Conservation (phyloP, 2,113 vertebrate species). For the Microcebus murinus region DNA sequence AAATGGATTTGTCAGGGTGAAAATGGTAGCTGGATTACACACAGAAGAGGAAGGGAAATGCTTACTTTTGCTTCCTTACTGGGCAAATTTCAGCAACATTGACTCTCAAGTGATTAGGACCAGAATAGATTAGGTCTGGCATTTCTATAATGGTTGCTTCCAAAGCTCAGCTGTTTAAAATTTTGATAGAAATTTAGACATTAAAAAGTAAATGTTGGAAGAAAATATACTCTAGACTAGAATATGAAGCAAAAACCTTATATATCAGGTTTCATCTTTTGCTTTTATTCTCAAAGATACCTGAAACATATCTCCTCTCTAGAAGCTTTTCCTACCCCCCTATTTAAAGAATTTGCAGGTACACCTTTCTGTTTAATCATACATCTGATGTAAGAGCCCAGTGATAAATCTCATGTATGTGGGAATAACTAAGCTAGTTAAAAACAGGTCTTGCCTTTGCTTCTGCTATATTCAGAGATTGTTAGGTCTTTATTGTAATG, state of each 20-base stretch:
- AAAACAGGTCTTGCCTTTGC: neutral
- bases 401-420: neutral
- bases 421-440: neutral
- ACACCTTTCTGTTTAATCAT: neutral
- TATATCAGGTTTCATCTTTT: neutral
- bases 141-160: neutral
- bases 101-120: neutral
- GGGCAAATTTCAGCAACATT: conserved; percentile 4
- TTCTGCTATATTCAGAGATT: neutral
- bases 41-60: neutral
- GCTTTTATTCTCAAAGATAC: neutral
- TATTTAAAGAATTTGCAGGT: neutral
- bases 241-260: neutral
- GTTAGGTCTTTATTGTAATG: neutral
- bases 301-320: neutral
- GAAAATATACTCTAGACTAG: neutral
- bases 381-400: too few relatives aligned
- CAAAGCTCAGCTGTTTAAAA: neutral
- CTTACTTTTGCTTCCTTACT: conserved; percentile 55
- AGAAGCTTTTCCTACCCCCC: neutral
- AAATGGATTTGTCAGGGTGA: conserved; percentile 54
- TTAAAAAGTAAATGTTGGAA: neutral
- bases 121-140: neutral
- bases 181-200: neutral
- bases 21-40: neutral